Percentiles rank a stretch among this genome's conserved stretches.
These are phyloP conservation scores for Tethya wilhelma DNA, from an alignment of 37 sponge, comb jelly and placozoan genomes.

Conservation along the genomic window DNA sequence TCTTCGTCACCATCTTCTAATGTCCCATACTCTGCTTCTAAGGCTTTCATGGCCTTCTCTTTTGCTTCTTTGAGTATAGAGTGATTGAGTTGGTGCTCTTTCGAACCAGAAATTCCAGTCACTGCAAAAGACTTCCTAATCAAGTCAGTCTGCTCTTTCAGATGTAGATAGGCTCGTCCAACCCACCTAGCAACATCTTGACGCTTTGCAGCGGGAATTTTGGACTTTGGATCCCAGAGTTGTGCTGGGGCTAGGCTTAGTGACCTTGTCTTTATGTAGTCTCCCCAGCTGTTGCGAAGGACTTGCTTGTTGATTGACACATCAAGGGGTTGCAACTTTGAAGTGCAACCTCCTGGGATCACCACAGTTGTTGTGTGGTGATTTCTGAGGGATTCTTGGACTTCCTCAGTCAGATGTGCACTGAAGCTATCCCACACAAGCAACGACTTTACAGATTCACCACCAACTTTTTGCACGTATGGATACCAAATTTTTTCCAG, in stretches of 20 bases:
- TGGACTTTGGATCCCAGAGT: neutral
- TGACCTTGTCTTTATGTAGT: conserved; percentile 5
- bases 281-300: neutral
- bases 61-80: neutral
- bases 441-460: neutral
- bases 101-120: neutral
- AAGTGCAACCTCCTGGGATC: conserved; percentile 4
- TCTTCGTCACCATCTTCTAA: neutral
- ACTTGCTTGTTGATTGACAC: neutral
- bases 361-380: neutral
- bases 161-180: neutral
- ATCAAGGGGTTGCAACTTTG: neutral
- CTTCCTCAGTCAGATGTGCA: conserved; percentile 1
- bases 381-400: neutral
- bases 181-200: neutral
- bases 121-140: neutral
- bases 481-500: neutral
- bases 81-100: neutral
- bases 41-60: neutral
- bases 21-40: neutral
- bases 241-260: neutral
- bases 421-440: conserved; percentile 3
- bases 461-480: neutral
- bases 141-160: neutral
- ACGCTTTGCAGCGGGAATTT: neutral